Evolutionary conservation across 1,140 invertebrate genomes (phyloP), one percentile per base, ranked within the genome.

Genomic region (Meloidogyne chitwoodi): DNA sequence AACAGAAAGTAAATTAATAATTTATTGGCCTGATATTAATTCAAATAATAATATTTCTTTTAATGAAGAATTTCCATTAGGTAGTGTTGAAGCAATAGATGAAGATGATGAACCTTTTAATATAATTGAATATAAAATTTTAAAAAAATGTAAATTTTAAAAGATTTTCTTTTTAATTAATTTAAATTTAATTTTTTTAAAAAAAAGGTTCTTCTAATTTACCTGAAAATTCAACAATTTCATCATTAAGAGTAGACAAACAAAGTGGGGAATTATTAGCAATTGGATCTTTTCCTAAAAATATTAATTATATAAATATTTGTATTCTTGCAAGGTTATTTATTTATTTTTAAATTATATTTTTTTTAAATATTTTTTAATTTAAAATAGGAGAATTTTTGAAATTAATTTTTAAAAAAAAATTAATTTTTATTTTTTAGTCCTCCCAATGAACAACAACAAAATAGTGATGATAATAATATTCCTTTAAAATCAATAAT

Each of bases 101-200:
- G 80, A 63, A 24, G 80, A 81, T 68, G 41, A 16, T 62, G 38
- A 62, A 38, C 79, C 79, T 29, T 81, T 82, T 64, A 79, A 81
- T 44, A 8, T 10, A 22, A 76, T 75, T 41, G 77, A 66, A 34
- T 81, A 81, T 61, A 70, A 77, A 44, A 16, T 83, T 14, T 38
- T 81, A 27, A 71, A 78, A 29, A 62, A 44, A 62, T 82, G 80
- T 81, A 22, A n/a, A n/a, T 22, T 56, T 81, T 69, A n/a, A 22
- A 24, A 80, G 10, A 56, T 62, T 34, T 22, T 61, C 11, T 24
- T 71, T 34, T 77, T 11, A 38, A 38, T 38, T 38, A 8, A 38
- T 8, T 38, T 38, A 38, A 38, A 38, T 8, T 38, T 38, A 38
- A 38, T 6, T 38, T 8, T 8, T 38, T 38, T 38, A 38, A 38